Base-by-base conservation (phyloP, 2,888 invertebrate genomes). In the Leptinotarsa haldemani region DNA sequence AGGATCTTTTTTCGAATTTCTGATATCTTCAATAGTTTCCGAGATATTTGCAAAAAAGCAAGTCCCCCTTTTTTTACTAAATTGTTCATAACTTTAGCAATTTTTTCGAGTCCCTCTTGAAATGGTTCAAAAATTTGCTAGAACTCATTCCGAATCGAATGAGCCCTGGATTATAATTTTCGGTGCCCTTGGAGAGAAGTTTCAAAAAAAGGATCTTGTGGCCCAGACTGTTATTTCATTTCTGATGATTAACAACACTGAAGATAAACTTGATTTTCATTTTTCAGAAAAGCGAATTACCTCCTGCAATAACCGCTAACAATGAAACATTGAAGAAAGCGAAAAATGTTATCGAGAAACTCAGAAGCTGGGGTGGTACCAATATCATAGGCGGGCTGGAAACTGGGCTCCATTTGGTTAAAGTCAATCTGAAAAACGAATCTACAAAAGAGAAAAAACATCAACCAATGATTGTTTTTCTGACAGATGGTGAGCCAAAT, bases 401-500 rank as follows among this genome's bases (percentile, higher is more conserved):
- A 53, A 20, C 18, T 18, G 53, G 9, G 1, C 53, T 53, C 18
- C 53, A 53, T 53, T 20, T 53, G 12, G 53, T 53, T 7, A 18
- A 53, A 53, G 4, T 20, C 9, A 53, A 53, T 53, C n/a, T n/a
- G 18, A 53, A 53, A 18, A n/a, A 3, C 16, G 18, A 53, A 9
- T 9, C 4, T 9, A 9, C 9, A 18, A 53, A 53, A 53, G 7
- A 2, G 18, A n/a, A 53, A 18, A n/a, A 53, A 18, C 53, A 53
- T 18, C 53, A 53, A 53, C 91, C 92, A 0, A 90, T 92, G 69
- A 90, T 92, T 63, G 89, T 92, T 64, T 92, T 92, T 87, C 85
- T 92, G 77, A 92, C 92, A 0, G 92, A 92, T 85, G 92, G 92
- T 56, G 91, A 92, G 79, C 90, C 92, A 7, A 92, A 53, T 53